phyloP scores from a whole-genome alignment of 2,113 vertebrate species.

The Syrmaticus mikado region DNA sequence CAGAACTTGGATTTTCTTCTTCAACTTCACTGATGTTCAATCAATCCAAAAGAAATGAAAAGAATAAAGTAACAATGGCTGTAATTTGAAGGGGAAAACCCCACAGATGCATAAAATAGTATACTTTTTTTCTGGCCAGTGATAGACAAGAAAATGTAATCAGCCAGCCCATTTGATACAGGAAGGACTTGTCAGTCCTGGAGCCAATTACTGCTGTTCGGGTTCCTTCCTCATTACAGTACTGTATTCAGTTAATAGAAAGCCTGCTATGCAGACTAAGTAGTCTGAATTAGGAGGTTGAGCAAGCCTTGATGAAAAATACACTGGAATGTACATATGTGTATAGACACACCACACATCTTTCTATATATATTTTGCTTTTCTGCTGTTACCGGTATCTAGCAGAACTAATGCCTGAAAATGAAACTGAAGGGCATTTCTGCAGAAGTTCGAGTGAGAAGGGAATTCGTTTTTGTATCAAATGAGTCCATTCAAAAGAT shows the following conservation, averaged over 20 bases:
- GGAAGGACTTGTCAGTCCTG: background rate
- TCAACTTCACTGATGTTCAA: background rate
- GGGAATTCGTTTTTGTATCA: background rate
- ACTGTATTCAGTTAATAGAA: background rate
- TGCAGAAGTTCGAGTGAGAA: background rate
- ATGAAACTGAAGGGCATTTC: background rate
- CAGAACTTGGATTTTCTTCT: background rate
- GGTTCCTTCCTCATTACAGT: background rate
- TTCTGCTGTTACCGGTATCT: background rate
- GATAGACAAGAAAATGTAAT: background rate
- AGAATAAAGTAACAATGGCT: background rate
- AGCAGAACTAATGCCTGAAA: background rate
- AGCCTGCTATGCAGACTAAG: background rate
- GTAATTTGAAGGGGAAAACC: background rate
- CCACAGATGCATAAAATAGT: too few species aligned
- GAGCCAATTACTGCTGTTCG: background rate
- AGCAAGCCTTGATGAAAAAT: background rate
- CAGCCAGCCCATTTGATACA: background rate
- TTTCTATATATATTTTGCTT: background rate
- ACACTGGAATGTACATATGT: rapidly evolving
- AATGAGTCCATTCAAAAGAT: background rate
- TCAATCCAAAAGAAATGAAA: background rate
- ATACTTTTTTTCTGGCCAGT: background rate
- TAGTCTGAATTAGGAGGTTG: background rate
- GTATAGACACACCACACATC: rapidly evolving